These are phyloP conservation scores for Glaucidium brasilianum DNA, from an alignment of 2,113 vertebrate genomes.

Conservation along the genomic window DNA sequence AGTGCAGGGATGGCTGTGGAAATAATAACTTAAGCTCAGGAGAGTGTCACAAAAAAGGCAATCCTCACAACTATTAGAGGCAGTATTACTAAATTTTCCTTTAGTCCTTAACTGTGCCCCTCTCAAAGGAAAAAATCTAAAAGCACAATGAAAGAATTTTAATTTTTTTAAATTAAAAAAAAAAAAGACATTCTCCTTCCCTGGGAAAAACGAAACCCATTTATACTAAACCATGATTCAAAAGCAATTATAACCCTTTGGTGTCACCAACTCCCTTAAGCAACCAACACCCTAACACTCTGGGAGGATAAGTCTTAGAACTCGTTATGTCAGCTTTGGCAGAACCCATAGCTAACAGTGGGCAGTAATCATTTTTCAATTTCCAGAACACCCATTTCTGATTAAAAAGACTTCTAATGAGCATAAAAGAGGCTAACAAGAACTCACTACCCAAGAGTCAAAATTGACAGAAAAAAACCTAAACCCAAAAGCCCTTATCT, in stretches of 20 bases:
- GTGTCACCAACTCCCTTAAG: constrained; percentile 15
- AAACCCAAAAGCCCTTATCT: not conserved
- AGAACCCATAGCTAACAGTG: not conserved
- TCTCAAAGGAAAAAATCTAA: not conserved
- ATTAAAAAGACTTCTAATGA: not conserved
- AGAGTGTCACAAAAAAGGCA: not conserved
- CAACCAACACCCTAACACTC: constrained; percentile 27
- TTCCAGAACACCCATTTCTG: not conserved
- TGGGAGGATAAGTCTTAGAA: not conserved
- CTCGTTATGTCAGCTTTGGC: not conserved
- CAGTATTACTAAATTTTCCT: not conserved
- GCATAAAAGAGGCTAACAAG: not conserved
- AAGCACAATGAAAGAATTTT: not conserved
- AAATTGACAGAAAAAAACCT: not conserved
- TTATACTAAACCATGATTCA: not conserved
- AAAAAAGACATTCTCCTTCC: not conserved
- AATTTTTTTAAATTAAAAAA: not conserved
- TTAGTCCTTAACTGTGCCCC: not conserved
- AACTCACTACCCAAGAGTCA: not conserved
- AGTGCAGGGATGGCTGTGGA: not conserved
- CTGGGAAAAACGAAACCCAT: not conserved
- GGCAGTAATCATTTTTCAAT: not conserved
- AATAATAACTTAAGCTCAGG: not conserved
- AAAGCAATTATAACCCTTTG: constrained; percentile 27
- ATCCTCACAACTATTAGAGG: not conserved